Conservation (phyloP, 1,140 invertebrate species). For the Trypoxylus dichotomus region DNA sequence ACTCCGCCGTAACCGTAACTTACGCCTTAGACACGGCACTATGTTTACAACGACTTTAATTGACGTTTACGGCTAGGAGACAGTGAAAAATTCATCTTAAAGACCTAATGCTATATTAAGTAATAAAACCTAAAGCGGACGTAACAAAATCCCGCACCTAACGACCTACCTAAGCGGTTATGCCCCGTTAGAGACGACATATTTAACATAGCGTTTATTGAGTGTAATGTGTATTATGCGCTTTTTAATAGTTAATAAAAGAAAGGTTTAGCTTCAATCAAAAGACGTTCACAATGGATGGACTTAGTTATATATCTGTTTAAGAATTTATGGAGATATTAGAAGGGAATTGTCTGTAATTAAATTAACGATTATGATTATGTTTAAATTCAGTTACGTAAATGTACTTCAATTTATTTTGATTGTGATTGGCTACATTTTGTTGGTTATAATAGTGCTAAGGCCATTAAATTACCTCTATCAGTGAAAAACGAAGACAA, state of each 20-base stretch:
- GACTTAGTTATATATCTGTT: no score
- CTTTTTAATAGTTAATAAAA: conserved; percentile 7
- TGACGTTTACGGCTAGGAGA: conserved; percentile 9
- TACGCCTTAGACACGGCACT: neutral
- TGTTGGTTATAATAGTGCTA: no score
- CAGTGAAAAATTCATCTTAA: conserved; percentile 17
- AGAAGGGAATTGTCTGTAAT: no score
- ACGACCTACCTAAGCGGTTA: neutral
- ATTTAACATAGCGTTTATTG: conserved; percentile 18
- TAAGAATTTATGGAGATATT: no score
- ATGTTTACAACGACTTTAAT: conserved; percentile 15
- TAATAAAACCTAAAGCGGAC: neutral
- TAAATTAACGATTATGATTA: no score
- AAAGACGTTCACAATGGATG: no score
- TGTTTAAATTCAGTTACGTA: no score
- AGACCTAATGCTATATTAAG: conserved; percentile 4
- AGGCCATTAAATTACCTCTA: no score
- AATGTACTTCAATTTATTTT: no score
- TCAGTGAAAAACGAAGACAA: no score
- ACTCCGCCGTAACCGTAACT: neutral
- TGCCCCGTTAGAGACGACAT: neutral
- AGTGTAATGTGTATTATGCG: conserved; percentile 4
- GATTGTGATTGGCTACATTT: no score
- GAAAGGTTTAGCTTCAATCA: neutral
- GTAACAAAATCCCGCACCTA: conserved; percentile 2